These are phyloP conservation scores for Notarius quadriscutis DNA, from an alignment of 2,113 vertebrate species.

Conservation along the genomic window DNA sequence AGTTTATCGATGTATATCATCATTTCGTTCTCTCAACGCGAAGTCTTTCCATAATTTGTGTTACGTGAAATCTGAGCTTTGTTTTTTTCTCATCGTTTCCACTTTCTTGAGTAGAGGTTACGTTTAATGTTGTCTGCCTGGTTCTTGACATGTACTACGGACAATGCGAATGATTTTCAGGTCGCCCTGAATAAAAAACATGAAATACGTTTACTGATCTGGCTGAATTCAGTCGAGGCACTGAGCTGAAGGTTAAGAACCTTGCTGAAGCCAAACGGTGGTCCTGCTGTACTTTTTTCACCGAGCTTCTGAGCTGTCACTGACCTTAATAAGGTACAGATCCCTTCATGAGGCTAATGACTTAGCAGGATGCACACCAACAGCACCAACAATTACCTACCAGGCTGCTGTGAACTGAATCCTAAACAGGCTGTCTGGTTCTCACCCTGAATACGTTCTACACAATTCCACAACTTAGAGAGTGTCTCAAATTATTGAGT, in stretches of 20 bases:
- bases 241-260: neutral
- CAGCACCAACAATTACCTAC: neutral
- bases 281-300: neutral
- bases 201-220: neutral
- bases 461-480: neutral
- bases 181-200: neutral
- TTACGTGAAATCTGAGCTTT: neutral
- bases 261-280: neutral
- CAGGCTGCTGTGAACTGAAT: neutral
- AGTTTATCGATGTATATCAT: neutral
- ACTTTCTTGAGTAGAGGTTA: neutral
- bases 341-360: neutral
- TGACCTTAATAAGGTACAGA: neutral
- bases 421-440: neutral
- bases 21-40: neutral
- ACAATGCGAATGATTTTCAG: neutral
- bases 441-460: neutral
- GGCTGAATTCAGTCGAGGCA: neutral
- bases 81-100: neutral
- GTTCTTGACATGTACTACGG: neutral
- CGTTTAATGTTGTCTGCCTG: neutral
- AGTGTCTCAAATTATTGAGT: conserved; percentile 1
- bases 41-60: neutral
- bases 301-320: neutral
- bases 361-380: neutral